Base-by-base conservation (phyloP, 2,113 vertebrate genomes). In the Malurus alboscapulatus region DNA sequence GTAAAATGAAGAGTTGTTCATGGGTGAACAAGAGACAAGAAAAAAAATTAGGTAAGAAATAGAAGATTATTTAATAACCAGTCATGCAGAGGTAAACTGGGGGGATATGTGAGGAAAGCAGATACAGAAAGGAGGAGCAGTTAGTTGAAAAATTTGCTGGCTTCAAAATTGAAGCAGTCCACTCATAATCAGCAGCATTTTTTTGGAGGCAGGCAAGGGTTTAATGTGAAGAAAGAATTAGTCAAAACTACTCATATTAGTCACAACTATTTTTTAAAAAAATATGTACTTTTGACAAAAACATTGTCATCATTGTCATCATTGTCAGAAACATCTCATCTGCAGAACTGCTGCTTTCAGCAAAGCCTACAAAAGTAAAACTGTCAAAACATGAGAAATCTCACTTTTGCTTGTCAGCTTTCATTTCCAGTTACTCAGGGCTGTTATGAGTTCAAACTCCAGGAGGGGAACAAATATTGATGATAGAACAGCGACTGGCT, bases 171-270 rank as follows among this genome's bases (percentile, higher is more conserved):
- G 8, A 83, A 92, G 36, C 26, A 67, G 17, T 59, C 26, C 40
- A 38, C 34, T 73, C 24, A 50, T 44, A 65, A 92, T 53, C 42
- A 84, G 10, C 27, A 40, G 17, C 10, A 27, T 14, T 38, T 36
- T 24, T 26, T 18, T 38, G 22, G 2, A 4, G 10, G 12, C 5
- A 6, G 2, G 16, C 2, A 2, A 14, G 38, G 1, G 6, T 7
- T 20, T 81, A 79, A 59, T 63, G 29, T 44, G 13, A 63, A 82
- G 72, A 59, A 66, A 68, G 3, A 40, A 87, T 32, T 9, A n/a
- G 51, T 54, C 8, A 65, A 63, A 82, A 44, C 71, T 44, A 55
- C 24, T 18, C 44, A 34, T 40, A 66, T 67, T 58, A 75, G 20
- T 67, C 44, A 44, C 10, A 50, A 66, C 18, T 69, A 25, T 59